A percentile compares a stretch with the other conserved stretches of the same genome.
Evolutionary conservation across 2,888 invertebrate genomes (phyloP).

Genomic region (Noctua comes): DNA sequence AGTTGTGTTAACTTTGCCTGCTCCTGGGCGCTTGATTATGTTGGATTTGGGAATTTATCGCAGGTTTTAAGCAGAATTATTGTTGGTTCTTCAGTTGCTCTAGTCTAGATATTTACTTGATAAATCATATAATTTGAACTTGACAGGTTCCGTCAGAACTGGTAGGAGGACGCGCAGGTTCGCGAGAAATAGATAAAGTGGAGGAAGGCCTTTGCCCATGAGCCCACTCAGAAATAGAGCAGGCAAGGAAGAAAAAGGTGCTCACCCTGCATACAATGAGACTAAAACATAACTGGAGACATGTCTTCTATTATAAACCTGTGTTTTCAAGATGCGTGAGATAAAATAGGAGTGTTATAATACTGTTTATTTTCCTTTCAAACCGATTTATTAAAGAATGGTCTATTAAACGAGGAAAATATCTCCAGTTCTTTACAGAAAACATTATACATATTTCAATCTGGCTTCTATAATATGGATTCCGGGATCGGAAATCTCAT

Average conservation of each 20-base stretch:
- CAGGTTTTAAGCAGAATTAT: slow-evolving; percentile 12
- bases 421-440: not conserved
- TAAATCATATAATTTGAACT: not conserved
- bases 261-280: not conserved
- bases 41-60: slow-evolving; percentile 54
- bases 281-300: not conserved
- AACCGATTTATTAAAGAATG: not conserved
- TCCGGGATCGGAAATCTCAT: not conserved
- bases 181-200: too few species aligned
- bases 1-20: slow-evolving; percentile 66
- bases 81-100: slow-evolving; percentile 17
- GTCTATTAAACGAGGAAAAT: not conserved
- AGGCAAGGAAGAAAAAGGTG: too few species aligned
- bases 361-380: not conserved
- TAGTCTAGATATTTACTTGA: not conserved
- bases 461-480: not conserved
- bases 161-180: too few species aligned
- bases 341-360: not conserved
- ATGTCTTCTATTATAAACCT: not conserved
- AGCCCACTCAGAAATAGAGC: too few species aligned
- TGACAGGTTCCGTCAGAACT: too few species aligned
- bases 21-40: slow-evolving; percentile 49
- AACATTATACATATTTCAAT: not conserved
- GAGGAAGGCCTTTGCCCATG: too few species aligned
- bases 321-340: too few species aligned